Evolutionary conservation across 2,113 vertebrate species (phyloP).

Genomic region (Empidonax alnorum): DNA sequence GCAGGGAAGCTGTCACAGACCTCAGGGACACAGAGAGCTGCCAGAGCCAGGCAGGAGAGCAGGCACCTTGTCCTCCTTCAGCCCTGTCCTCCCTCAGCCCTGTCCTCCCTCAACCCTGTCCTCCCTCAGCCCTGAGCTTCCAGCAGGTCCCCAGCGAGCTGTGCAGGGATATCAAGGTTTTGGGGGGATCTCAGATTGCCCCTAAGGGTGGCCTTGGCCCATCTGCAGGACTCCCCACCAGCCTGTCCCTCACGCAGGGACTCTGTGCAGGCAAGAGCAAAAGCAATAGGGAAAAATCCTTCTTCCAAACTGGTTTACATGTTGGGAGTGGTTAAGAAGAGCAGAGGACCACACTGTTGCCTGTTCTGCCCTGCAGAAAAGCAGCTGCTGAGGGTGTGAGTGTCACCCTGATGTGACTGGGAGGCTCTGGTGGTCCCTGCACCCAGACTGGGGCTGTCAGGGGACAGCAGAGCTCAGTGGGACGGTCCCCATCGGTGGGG

Average conservation of each 20-base stretch:
- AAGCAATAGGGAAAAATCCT: neutral
- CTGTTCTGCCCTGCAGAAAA: neutral
- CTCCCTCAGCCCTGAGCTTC: neutral
- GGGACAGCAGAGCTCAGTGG: neutral
- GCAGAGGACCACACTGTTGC: neutral
- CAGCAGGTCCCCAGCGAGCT: neutral
- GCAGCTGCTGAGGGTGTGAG: neutral
- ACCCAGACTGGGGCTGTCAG: neutral
- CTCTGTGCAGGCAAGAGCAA: neutral
- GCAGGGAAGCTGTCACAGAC: neutral
- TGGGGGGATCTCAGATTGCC: neutral
- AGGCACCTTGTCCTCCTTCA: neutral
- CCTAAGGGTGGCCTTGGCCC: neutral
- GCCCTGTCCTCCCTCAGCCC: neutral
- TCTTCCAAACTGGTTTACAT: neutral
- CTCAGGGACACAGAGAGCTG: neutral
- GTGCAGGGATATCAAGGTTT: neutral
- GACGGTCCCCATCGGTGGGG: rapidly evolving
- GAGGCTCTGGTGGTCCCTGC: neutral
- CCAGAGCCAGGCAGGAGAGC: neutral
- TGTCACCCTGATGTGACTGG: neutral
- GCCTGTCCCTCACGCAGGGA: neutral
- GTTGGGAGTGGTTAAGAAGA: neutral
- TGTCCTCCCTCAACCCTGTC: neutral
- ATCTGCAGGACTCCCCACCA: neutral